Base-by-base conservation (phyloP, 1,140 invertebrate genomes). In the Aplysia californica region DNA sequence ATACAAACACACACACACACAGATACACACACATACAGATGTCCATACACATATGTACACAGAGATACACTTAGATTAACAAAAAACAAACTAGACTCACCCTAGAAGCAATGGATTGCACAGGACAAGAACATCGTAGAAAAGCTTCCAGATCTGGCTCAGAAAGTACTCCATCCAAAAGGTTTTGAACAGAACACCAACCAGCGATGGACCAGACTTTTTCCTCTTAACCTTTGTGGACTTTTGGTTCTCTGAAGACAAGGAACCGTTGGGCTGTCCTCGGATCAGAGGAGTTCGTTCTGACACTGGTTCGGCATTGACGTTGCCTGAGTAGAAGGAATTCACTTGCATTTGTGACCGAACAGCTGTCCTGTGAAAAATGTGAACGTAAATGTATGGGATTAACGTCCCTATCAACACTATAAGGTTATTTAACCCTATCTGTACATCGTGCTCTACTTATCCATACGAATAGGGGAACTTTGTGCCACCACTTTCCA, bases 61-160 rank as follows among this genome's bases (percentile, higher is more conserved):
- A 50, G 20, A 59, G 10, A 31, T 21, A 58, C 10, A 31, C 21
- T 15, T 59, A 31, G 23, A 5, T 31, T 58, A 18, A 56, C 20
- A 10, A 5, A 31, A 58, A n/a, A 72, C 39, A 74, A 59, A 50
- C 29, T 26, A 61, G 33, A 73, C 80, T 76, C 75, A 83, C 83
- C 76, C 74, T 56, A 85, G 69, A 55, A 85, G 66, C 3, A 82
- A 55, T 5, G 83, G 83, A 36, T 79, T 80, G 26, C 70, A 59
- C 73, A 85, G 76, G 0, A 80, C 44, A 39, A 82, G 50, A 23
- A 65, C 67, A 79, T 85, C 83, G 77, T 82, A 80, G 18, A 80
- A 71, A 26, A 85, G 59, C 58, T 85, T 85, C 74, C 79, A 83
- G 20, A 80, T 70, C 56, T 83, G 82, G 21, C 77, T 75, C 64